phyloP scores from a whole-genome alignment of 2,113 vertebrate genomes.

The Orthonyx spaldingii region DNA sequence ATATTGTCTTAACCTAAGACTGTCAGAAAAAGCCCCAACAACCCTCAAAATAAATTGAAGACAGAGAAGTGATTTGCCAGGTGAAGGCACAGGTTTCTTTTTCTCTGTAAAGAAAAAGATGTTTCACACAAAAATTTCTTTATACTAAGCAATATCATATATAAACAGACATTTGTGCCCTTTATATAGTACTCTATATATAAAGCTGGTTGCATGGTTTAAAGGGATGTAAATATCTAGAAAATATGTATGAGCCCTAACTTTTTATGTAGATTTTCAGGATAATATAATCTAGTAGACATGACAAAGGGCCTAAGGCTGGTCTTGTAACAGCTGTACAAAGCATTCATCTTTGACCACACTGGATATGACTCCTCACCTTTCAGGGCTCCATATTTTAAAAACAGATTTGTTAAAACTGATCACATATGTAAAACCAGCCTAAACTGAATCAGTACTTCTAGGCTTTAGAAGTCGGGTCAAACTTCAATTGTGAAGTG shows the following conservation, averaged over 20 bases:
- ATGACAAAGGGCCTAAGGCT: background rate
- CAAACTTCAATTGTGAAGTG: background rate
- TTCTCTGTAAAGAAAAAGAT: constrained; percentile 8
- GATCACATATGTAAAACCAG: background rate
- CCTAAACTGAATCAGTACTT: background rate
- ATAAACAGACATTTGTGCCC: constrained; percentile 23
- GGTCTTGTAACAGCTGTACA: background rate
- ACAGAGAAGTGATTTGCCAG: constrained; percentile 10
- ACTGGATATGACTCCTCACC: background rate
- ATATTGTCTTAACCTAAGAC: constrained; percentile 36
- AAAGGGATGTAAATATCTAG: constrained; percentile 5
- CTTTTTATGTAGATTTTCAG: background rate
- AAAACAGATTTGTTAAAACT: background rate
- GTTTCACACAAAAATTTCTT: constrained; percentile 37
- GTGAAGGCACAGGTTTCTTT: background rate
- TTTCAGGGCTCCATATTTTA: background rate
- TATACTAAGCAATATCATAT: constrained; percentile 22
- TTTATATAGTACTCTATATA: background rate
- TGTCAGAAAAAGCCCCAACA: background rate
- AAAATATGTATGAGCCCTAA: background rate
- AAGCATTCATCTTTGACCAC: background rate
- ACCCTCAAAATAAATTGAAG: background rate
- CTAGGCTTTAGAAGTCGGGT: background rate
- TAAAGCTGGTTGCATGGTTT: background rate
- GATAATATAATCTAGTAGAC: background rate